phyloP scores from a whole-genome alignment of 2,113 vertebrate species.

The Vicugna pacos region DNA sequence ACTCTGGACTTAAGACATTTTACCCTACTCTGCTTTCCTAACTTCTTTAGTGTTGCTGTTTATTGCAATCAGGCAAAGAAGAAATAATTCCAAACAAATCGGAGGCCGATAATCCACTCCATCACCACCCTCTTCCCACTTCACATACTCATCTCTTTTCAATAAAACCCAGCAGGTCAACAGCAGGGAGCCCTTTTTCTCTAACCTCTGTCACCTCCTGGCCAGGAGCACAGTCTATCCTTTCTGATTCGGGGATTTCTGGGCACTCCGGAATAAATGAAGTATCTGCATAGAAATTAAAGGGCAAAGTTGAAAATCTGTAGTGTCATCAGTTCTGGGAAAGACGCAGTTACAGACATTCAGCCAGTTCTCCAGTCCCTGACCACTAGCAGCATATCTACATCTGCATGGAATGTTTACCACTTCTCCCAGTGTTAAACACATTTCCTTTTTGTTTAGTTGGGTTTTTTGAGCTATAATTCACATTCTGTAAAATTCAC shows the following conservation, averaged over 20 bases:
- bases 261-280: constrained; percentile 68
- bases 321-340: background rate
- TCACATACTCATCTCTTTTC: background rate
- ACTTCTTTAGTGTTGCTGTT: background rate
- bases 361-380: background rate
- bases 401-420: background rate
- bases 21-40: background rate
- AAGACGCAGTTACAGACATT: background rate
- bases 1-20: background rate
- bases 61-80: background rate
- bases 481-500: background rate
- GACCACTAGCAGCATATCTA: background rate
- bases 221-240: constrained; percentile 74
- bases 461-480: background rate
- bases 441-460: background rate
- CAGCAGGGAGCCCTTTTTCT: background rate
- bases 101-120: background rate
- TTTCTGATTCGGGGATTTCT: constrained; percentile 41
- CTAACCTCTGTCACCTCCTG: constrained; percentile 73
- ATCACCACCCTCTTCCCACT: background rate
- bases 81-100: background rate
- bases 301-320: background rate
- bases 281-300: constrained; percentile 55
- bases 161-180: background rate
- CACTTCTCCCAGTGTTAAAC: background rate